Evolutionary conservation across 2,113 vertebrate genomes (phyloP), one percentile per base, ranked within the genome.

Genomic region (Embiotoca jacksoni): DNA sequence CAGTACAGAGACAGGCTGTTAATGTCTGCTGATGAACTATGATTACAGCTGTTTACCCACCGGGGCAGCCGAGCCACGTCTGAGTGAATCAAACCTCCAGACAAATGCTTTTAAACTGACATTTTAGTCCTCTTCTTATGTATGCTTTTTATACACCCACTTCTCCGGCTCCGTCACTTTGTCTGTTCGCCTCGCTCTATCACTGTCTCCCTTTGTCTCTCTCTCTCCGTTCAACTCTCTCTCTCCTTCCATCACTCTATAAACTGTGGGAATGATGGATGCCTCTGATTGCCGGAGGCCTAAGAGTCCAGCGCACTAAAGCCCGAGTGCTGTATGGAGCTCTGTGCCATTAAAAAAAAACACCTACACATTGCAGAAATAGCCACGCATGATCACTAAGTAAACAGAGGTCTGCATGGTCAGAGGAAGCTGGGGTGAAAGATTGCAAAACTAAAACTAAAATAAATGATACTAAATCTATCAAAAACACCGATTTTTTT

Each of bases 81-180:
- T 74, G 70, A 91, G 84, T 88, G 84, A 76, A 83, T 91, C 89
- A 68, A 83, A 91, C 79, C 80, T 88, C 80, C 84, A 88, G 71
- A 89, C 59, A 72, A 85, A 88, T 76, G 75, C 75, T 86, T 84
- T 73, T 69, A 69, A 71, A 31, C 56, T 81, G 79, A 87, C 88
- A 92, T 90, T 91, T 91, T 39, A 76, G 70, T 63, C 73, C 74
- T 83, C 75, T 81, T 84, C 83, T 83, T 82, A 82, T 72, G 77
- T 78, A 81, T 79, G 84, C 81, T 65, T 86, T 91, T 89, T 83
- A 84, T 85, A 89, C 81, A 86, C 84, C 87, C 87, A 88, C 86
- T 65, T 70, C 74, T 82, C 74, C 39, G 63, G 49, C 72, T 79
- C 59, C 55, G 63, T 85, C 86, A 82, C 81, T 76, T 64, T 81